phyloP scores from a whole-genome alignment of 1,140 invertebrate genomes.

The Orchestia grillus region DNA sequence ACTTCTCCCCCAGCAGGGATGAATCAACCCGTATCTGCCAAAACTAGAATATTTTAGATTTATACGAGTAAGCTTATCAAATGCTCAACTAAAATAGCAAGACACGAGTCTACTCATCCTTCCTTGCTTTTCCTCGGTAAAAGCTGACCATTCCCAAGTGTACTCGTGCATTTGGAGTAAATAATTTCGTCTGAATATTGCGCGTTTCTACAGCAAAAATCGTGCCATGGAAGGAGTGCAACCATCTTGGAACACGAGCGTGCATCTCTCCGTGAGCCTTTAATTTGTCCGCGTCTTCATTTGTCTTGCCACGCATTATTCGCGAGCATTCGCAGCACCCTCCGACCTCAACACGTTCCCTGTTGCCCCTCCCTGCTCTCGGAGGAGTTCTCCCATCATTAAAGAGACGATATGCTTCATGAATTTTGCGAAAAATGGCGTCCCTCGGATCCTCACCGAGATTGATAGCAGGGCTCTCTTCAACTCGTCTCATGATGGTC shows the following conservation, averaged over 20 bases:
- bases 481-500: not conserved
- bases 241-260: not conserved
- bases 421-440: not conserved
- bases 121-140: no score
- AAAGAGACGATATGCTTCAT: slow-evolving; percentile 1
- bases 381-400: not conserved
- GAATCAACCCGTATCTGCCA: no score
- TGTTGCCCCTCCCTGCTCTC: not conserved
- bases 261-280: not conserved
- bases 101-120: no score
- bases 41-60: no score
- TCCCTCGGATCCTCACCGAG: not conserved
- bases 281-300: not conserved
- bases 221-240: no score
- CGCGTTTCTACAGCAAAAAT: no score
- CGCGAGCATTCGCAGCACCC: not conserved
- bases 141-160: no score
- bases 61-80: no score
- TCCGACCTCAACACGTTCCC: not conserved
- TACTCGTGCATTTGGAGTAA: no score
- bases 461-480: not conserved
- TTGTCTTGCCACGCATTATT: not conserved
- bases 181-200: no score
- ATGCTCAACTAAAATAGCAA: no score
- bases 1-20: no score